Evolutionary conservation across 2,888 invertebrate genomes (phyloP).

Genomic region (Lycophotia porphyrea): DNA sequence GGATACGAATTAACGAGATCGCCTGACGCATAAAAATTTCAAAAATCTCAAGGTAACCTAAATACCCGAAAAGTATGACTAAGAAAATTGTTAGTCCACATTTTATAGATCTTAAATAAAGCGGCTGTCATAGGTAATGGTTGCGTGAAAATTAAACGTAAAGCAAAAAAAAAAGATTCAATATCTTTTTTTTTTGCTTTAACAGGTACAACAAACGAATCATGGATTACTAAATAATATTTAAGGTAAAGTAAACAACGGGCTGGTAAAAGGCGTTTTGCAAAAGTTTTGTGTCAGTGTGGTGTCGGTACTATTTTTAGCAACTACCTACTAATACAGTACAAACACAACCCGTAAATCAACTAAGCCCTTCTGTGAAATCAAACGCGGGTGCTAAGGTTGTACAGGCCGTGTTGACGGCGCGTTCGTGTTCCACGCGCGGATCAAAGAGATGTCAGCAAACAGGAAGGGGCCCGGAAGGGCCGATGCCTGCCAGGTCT

Average conservation of each 20-base stretch:
- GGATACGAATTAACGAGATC: not conserved
- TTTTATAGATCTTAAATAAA: not conserved
- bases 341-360: not conserved
- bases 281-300: slow-evolving; percentile 69
- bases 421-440: no score
- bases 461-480: no score
- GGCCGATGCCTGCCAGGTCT: no score
- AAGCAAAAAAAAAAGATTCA: slow-evolving; percentile 41
- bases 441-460: no score
- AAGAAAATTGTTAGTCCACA: not conserved
- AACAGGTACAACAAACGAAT: slow-evolving; percentile 39
- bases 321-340: slow-evolving; percentile 50
- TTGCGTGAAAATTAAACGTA: slow-evolving; percentile 53
- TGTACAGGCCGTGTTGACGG: no score
- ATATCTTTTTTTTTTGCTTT: no score
- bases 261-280: slow-evolving; percentile 62
- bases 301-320: slow-evolving; percentile 75
- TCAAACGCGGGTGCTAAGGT: not conserved
- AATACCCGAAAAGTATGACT: slow-evolving; percentile 4
- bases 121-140: not conserved
- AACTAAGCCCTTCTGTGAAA: not conserved
- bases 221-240: slow-evolving; percentile 56
- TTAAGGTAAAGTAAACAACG: slow-evolving; percentile 61
- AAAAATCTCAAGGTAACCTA: not conserved
- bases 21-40: not conserved